Percentiles rank a stretch among this genome's conserved stretches.
Conservation (phyloP, 2,888 invertebrate species). For the Oegoconia quadripuncta region DNA sequence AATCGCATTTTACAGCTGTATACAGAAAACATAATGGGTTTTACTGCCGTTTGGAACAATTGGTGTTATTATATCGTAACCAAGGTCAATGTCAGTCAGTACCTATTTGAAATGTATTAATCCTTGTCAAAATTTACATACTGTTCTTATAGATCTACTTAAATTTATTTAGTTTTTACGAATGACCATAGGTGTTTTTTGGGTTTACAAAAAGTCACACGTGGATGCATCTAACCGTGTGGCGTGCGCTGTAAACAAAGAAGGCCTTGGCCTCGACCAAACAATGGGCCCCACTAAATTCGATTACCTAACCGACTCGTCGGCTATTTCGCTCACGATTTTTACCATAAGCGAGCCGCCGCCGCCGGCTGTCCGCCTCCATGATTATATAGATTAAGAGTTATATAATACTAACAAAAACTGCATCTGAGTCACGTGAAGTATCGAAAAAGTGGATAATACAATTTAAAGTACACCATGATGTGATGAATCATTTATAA, state of each 20-base stretch:
- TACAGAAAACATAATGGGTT: constrained; percentile 38
- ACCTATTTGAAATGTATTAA: constrained; percentile 22
- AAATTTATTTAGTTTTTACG: constrained; percentile 15
- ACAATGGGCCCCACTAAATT: constrained; percentile 72
- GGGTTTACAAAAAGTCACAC: constrained; percentile 18
- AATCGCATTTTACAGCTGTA: constrained; percentile 44
- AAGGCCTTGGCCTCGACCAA: constrained; percentile 66
- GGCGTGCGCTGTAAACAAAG: constrained; percentile 64
- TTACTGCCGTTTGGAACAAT: constrained; percentile 49
- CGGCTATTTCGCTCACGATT: constrained; percentile 65
- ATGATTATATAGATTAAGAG: background rate
- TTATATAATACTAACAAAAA: background rate
- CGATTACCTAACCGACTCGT: constrained; percentile 59
- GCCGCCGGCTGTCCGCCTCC: constrained; percentile 1
- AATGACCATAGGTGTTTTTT: constrained; percentile 1
- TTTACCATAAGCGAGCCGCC: constrained; percentile 34
- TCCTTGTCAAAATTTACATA: constrained; percentile 27
- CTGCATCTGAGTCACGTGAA: background rate
- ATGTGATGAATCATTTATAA: too few species aligned
- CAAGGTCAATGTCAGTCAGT: constrained; percentile 34
- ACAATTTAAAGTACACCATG: too few species aligned
- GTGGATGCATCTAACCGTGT: constrained; percentile 42
- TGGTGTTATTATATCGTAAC: constrained; percentile 37
- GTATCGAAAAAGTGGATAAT: too few species aligned
- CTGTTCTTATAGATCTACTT: background rate